Evolutionary conservation across 2,113 vertebrate species (phyloP).

Genomic region (Nycticebus coucang): DNA sequence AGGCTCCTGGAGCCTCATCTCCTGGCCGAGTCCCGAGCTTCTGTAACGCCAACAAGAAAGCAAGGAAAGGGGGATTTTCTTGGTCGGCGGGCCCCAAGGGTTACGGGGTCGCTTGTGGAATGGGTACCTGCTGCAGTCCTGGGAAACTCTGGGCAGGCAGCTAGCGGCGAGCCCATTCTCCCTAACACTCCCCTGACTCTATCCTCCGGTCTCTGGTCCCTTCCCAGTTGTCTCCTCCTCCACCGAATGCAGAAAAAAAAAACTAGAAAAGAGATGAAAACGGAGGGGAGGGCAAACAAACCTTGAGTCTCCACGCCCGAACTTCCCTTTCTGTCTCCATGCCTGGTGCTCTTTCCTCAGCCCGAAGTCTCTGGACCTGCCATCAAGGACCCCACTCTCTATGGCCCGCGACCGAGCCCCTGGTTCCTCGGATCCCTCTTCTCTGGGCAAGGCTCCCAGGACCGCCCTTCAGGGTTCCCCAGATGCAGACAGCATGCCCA

Average conservation of each 20-base stretch:
- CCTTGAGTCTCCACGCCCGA: accelerated
- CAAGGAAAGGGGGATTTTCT: neutral
- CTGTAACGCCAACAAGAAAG: neutral
- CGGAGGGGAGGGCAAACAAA: neutral
- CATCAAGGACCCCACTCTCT: neutral
- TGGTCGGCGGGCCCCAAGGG: neutral
- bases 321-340: neutral
- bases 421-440: neutral
- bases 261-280: neutral
- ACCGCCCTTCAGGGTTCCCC: neutral
- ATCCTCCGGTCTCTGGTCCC: neutral
- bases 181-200: neutral
- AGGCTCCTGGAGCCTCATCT: neutral
- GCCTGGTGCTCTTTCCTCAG: neutral
- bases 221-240: neutral
- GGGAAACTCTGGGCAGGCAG: neutral
- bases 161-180: neutral
- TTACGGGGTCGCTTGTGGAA: neutral
- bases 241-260: neutral
- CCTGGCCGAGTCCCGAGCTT: neutral
- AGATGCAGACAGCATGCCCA: neutral
- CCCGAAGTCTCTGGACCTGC: neutral
- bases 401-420: neutral
- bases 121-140: neutral
- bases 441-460: neutral